These are phyloP conservation scores for Burhinus bistriatus DNA, from an alignment of 2,113 vertebrate species.

Conservation along the genomic window DNA sequence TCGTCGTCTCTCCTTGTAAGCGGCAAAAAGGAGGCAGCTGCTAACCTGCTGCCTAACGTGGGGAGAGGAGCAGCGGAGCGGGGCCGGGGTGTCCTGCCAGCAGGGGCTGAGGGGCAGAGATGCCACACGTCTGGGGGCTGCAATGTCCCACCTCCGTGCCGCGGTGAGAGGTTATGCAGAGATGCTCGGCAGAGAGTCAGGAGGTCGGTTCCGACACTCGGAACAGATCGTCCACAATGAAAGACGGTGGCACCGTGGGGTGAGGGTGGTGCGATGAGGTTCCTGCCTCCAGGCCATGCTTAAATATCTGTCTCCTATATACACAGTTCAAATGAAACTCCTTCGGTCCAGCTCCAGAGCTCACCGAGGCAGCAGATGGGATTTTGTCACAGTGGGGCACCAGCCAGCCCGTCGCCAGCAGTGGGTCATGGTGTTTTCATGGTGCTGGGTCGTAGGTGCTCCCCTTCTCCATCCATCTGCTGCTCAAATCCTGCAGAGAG, in stretches of 20 bases:
- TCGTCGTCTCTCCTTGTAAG: not conserved
- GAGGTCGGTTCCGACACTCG: not conserved
- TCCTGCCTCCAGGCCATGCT: not conserved
- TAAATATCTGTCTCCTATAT: not conserved
- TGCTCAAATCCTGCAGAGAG: not conserved
- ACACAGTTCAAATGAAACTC: no score
- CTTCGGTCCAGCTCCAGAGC: rapidly evolving
- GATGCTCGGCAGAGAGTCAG: not conserved
- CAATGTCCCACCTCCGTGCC: rapidly evolving
- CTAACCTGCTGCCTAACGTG: rapidly evolving
- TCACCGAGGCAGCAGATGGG: not conserved
- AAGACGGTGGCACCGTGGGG: not conserved
- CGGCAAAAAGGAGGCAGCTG: not conserved
- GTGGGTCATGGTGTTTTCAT: rapidly evolving
- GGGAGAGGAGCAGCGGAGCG: not conserved
- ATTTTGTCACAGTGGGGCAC: rapidly evolving
- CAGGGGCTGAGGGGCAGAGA: not conserved
- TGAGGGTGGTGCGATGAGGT: no score
- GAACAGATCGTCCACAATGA: no score
- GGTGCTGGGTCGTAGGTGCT: not conserved
- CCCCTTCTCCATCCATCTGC: not conserved
- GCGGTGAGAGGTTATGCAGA: rapidly evolving
- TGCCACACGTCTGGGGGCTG: rapidly evolving
- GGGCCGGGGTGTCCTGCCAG: no score
- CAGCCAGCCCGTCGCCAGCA: rapidly evolving